These are phyloP conservation scores for Synanthedon vespiformis DNA, from an alignment of 2,888 invertebrate species.

Conservation along the genomic window DNA sequence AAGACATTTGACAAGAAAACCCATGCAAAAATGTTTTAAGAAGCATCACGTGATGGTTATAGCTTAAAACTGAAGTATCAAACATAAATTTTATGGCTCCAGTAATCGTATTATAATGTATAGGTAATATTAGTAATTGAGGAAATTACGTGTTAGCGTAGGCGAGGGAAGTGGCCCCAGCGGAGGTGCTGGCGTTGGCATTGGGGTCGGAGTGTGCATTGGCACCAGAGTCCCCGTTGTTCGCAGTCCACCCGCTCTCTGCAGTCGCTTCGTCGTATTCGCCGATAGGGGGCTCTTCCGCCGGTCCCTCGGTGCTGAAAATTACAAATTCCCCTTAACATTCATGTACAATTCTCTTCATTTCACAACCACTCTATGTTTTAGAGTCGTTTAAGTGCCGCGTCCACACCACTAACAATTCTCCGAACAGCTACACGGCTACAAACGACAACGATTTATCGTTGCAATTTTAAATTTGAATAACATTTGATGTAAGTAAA, in stretches of 20 bases:
- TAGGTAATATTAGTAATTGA: no score
- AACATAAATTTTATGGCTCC: not conserved
- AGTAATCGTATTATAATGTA: no score
- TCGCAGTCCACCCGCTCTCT: constrained; percentile 38
- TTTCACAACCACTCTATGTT: not conserved
- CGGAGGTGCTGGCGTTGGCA: no score
- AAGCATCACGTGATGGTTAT: not conserved
- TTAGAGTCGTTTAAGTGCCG: not conserved
- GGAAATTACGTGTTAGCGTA: no score
- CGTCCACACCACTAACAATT: not conserved
- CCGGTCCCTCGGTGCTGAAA: not conserved
- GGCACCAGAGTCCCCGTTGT: not conserved
- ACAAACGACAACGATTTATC: no score
- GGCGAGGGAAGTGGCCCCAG: no score
- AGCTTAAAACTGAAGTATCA: not conserved
- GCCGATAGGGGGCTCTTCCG: not conserved
- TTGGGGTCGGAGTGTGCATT: no score
- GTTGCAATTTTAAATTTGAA: no score
- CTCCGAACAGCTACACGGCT: not conserved
- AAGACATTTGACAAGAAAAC: no score
- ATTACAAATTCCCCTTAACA: not conserved
- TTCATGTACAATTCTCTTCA: not conserved
- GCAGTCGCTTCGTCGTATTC: constrained; percentile 39
- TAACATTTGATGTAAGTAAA: not conserved
- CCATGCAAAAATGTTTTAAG: no score